phyloP scores from a whole-genome alignment of 2,888 invertebrate species.

The Andricus quercusramuli region DNA sequence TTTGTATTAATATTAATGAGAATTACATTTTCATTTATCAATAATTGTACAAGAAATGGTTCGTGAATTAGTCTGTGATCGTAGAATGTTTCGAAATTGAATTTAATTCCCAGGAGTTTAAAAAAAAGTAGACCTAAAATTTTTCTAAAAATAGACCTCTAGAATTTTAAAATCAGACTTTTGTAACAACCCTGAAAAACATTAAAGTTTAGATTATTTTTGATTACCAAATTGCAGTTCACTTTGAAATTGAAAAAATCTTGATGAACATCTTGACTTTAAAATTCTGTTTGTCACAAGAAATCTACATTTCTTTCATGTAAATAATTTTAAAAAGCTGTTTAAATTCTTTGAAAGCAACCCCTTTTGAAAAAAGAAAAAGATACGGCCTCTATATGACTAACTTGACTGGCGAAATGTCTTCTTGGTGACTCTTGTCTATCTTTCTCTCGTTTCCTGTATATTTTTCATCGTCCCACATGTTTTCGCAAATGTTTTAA shows the following conservation, averaged over 20 bases:
- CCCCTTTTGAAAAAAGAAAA: neutral
- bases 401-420: neutral
- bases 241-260: neutral
- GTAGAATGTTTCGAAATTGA: no score
- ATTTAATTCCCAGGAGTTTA: no score
- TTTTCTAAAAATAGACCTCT: no score
- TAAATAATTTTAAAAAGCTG: neutral
- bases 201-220: neutral
- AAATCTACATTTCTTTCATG: neutral
- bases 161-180: no score
- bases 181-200: neutral
- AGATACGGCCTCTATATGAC: neutral
- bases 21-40: no score
- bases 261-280: neutral
- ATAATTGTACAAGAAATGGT: no score
- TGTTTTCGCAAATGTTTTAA: conserved; percentile 11
- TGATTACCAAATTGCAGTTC: neutral
- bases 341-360: neutral
- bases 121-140: no score
- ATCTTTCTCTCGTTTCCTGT: neutral
- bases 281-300: neutral
- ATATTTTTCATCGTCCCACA: neutral
- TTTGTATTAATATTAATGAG: no score
- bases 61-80: no score
- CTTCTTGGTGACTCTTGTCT: neutral